Base-by-base conservation (phyloP, 2,888 invertebrate species). In the Orthosia incerta region DNA sequence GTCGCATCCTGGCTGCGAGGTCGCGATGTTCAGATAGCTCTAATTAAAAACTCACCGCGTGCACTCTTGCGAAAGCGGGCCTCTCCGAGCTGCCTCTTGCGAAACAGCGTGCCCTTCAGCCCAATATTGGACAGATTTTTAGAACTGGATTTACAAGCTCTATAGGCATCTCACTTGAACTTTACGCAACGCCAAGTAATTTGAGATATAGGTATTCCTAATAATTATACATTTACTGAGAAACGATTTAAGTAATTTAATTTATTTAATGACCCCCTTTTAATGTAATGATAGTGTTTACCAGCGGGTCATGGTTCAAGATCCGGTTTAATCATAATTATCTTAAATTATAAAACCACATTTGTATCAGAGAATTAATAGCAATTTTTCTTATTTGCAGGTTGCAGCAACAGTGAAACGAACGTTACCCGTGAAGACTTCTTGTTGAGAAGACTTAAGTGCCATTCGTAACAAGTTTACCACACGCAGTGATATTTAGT, bases 391-490 rank as follows among this genome's bases (percentile, higher is more conserved):
- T 89, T 93, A 75, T 88, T 93, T 92, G 11, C 95, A 95, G 95
- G 87, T 89, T 77, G 69, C 50, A 64, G 72, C 76, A 76, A 79
- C 66, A 79, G 87, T 86, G 88, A 88, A 87, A 87, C 88, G 90
- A 90, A 91, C 91, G 90, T 89, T 92, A 92, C 93, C 94, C 94
- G 95, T 95, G 94, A 95, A 95, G 91, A 93, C 93, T 94, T 94
- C 93, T 92, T 86, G 82, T 80, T 85, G 79, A 89, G 91, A 93
- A 94, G 93, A 95, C 93, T 90, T 87, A 93, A 95, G 96, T 96
- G 96, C 96, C 96, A 96, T 96, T 94, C 89, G 88, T 91, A 95
- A 95, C 95, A 93, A 94, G 95, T 94, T 95, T 95, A 96, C 95
- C 96, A 94, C 91, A 93, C 91, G 86, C 93, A 95, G 96, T 96